phyloP scores from a whole-genome alignment of 2,797 vertebrate genomes.

The Acrossocheilus fasciatus region DNA sequence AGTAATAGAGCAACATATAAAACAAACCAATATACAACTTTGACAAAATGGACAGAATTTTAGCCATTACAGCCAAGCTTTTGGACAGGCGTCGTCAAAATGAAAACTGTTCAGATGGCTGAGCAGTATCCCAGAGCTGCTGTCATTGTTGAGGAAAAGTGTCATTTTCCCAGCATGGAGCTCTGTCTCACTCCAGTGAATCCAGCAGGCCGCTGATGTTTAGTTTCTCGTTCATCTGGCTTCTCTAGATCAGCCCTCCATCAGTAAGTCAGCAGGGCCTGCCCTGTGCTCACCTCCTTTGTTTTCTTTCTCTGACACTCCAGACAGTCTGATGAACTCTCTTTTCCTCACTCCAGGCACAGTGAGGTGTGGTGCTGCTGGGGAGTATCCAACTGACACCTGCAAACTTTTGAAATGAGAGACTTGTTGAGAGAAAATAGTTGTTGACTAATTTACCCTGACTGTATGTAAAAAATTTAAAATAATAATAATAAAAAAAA shows the following conservation, averaged over 20 bases:
- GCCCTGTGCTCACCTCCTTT: slow-evolving; percentile 30
- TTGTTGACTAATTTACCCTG: not conserved
- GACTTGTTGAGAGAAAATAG: not conserved
- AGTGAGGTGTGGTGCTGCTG: not conserved
- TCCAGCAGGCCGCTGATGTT: slow-evolving; percentile 70
- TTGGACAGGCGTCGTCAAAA: slow-evolving; percentile 59
- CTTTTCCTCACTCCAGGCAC: not conserved
- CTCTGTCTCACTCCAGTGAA: slow-evolving; percentile 66
- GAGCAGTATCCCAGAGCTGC: slow-evolving; percentile 66
- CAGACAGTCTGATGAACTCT: slow-evolving; percentile 49
- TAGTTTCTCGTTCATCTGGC: slow-evolving; percentile 61
- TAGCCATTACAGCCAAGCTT: not conserved
- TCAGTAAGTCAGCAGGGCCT: slow-evolving; percentile 55
- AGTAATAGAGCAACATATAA: not conserved
- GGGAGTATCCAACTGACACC: not conserved
- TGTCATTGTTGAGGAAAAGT: slow-evolving; percentile 69
- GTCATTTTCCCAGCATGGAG: slow-evolving; percentile 70
- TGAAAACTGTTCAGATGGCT: slow-evolving; percentile 66
- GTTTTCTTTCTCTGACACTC: slow-evolving; percentile 14
- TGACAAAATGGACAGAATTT: slow-evolving; percentile 1
- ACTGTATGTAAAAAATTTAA: not conserved
- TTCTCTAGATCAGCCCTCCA: slow-evolving; percentile 66
- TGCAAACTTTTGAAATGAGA: not conserved
- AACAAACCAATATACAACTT: not conserved
- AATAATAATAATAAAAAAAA: not conserved